Percentiles rank a stretch among this genome's conserved stretches.
These are phyloP conservation scores for Petromus typicus DNA, from an alignment of 2,113 vertebrate species.

Conservation along the genomic window DNA sequence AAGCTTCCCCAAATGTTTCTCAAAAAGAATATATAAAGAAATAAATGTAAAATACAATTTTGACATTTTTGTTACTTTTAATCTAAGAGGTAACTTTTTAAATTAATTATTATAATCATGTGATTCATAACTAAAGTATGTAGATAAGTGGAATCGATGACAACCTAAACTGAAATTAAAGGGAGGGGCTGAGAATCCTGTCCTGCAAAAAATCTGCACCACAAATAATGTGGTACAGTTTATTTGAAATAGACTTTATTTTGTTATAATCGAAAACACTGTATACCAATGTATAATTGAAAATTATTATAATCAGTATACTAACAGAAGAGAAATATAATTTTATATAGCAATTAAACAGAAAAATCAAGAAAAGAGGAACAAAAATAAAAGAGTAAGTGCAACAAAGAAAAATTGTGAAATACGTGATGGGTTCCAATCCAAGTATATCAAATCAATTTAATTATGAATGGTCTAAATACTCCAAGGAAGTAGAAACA, in stretches of 20 bases:
- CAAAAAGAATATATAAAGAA: background rate
- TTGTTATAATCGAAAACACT: constrained; percentile 17
- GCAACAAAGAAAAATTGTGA: background rate
- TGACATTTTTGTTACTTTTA: background rate
- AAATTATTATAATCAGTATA: background rate
- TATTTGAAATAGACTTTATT: background rate
- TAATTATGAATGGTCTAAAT: background rate
- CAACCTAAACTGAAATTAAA: background rate
- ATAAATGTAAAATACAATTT: background rate
- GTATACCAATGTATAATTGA: background rate
- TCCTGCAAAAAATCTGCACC: background rate
- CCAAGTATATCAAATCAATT: background rate
- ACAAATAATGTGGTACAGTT: background rate
- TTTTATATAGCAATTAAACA: background rate
- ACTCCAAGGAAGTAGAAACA: background rate
- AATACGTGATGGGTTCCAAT: background rate
- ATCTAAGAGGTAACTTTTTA: background rate
- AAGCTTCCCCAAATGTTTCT: background rate
- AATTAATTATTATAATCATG: background rate
- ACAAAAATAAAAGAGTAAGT: background rate
- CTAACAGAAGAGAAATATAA: background rate
- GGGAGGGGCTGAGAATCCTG: background rate
- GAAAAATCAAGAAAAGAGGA: background rate
- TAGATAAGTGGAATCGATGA: background rate
- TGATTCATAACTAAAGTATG: background rate